phyloP scores from a whole-genome alignment of 2,888 invertebrate genomes.

The Miltochrista miniata region DNA sequence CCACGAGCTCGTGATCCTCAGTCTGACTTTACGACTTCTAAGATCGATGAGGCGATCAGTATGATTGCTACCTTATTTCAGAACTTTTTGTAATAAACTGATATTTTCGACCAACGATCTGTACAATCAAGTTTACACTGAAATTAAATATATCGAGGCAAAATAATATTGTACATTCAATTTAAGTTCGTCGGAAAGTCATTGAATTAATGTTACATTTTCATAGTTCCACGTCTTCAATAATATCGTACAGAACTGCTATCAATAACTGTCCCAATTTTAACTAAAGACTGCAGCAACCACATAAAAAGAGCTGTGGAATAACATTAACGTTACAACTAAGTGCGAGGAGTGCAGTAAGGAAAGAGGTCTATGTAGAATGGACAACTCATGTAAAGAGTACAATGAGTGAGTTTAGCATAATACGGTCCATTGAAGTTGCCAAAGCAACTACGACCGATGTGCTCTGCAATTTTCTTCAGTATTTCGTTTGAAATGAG shows the following conservation, averaged over 20 bases:
- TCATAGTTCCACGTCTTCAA: not conserved
- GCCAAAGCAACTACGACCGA: conserved; percentile 10
- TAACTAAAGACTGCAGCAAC: not conserved
- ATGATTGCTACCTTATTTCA: too few species aligned
- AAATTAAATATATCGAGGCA: too few species aligned
- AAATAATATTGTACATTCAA: too few species aligned
- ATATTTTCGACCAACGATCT: too few species aligned
- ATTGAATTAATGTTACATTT: not conserved
- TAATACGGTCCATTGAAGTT: conserved; percentile 26
- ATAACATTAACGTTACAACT: not conserved
- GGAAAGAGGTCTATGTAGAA: conserved; percentile 17
- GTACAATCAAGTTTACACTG: too few species aligned
- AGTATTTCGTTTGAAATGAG: not conserved
- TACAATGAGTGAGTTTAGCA: conserved; percentile 18
- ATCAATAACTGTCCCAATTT: not conserved
- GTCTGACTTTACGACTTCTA: too few species aligned
- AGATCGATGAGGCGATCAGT: too few species aligned
- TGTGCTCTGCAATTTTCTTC: conserved; percentile 19
- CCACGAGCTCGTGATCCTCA: too few species aligned
- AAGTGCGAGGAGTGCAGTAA: conserved; percentile 1
- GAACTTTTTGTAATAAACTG: too few species aligned
- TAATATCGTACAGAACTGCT: not conserved
- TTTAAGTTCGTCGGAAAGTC: too few species aligned
- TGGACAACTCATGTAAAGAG: conserved; percentile 17
- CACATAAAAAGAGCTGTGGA: not conserved